Conservation (phyloP, 1,140 invertebrate species). For the Oryctes rhinoceros region DNA sequence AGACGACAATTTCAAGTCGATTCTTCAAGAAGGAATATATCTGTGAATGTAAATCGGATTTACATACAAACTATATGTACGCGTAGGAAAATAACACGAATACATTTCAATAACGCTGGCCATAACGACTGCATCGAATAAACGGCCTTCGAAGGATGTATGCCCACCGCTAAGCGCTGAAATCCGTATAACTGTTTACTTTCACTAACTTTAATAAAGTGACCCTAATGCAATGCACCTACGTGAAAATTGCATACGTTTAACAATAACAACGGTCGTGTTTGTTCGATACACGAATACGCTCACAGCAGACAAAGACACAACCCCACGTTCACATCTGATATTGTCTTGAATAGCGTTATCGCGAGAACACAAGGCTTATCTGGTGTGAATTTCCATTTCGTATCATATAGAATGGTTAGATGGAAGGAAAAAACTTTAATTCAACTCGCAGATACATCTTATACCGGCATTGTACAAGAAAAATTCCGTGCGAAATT, state of each 20-base stretch:
- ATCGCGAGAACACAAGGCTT: too few relatives aligned
- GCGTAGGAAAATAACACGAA: neutral
- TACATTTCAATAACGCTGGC: neutral
- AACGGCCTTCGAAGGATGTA: constrained; percentile 27
- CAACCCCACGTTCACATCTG: neutral
- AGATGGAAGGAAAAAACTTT: too few relatives aligned
- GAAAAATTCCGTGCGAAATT: too few relatives aligned
- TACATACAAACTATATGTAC: neutral
- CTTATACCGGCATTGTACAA: too few relatives aligned
- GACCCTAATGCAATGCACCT: constrained; percentile 31
- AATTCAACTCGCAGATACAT: too few relatives aligned
- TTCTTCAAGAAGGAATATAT: neutral
- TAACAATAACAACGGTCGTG: neutral
- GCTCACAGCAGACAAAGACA: constrained; percentile 4
- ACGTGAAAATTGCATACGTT: constrained; percentile 24
- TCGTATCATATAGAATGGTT: too few relatives aligned
- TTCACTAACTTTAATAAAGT: constrained; percentile 24
- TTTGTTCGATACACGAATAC: constrained; percentile 17
- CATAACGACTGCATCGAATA: neutral
- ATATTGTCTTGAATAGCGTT: neutral
- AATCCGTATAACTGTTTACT: constrained; percentile 6
- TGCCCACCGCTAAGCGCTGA: neutral
- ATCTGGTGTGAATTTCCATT: too few relatives aligned
- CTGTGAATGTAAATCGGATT: neutral
- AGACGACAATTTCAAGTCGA: too few relatives aligned